Conservation (phyloP, 2,888 invertebrate species). For the Nipponacmea schrenckii region DNA sequence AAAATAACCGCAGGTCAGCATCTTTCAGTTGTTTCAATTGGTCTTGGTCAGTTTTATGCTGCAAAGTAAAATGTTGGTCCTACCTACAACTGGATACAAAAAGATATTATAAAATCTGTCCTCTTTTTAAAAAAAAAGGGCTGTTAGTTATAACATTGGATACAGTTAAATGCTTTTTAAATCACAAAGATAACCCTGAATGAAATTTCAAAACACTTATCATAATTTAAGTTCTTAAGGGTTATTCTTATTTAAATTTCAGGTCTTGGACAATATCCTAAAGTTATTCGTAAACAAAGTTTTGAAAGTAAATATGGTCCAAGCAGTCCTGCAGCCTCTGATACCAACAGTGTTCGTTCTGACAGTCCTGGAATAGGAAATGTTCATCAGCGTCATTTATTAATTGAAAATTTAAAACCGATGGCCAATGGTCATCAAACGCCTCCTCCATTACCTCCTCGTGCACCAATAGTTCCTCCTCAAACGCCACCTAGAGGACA, state of each 20-base stretch:
- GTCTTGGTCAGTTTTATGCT: background rate
- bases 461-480: conserved; percentile 41
- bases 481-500: conserved; percentile 35
- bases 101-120: too few species aligned
- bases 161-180: too few species aligned
- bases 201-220: too few species aligned
- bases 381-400: conserved; percentile 18
- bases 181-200: too few species aligned
- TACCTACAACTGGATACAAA: too few species aligned
- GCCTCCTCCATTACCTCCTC: conserved; percentile 69
- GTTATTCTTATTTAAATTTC: conserved; percentile 7
- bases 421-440: conserved; percentile 67
- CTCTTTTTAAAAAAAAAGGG: too few species aligned
- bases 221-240: too few species aligned
- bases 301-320: conserved; percentile 83
- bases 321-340: conserved; percentile 86
- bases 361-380: conserved; percentile 50
- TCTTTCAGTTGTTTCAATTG: background rate
- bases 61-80: too few species aligned
- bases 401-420: conserved; percentile 11
- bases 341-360: conserved; percentile 79
- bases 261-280: conserved; percentile 27
- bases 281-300: conserved; percentile 85
- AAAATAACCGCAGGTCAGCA: conserved; percentile 15
- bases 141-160: too few species aligned